These are phyloP conservation scores for Micropoecilia bifurca DNA, from an alignment of 2,797 vertebrate species.

Conservation along the genomic window DNA sequence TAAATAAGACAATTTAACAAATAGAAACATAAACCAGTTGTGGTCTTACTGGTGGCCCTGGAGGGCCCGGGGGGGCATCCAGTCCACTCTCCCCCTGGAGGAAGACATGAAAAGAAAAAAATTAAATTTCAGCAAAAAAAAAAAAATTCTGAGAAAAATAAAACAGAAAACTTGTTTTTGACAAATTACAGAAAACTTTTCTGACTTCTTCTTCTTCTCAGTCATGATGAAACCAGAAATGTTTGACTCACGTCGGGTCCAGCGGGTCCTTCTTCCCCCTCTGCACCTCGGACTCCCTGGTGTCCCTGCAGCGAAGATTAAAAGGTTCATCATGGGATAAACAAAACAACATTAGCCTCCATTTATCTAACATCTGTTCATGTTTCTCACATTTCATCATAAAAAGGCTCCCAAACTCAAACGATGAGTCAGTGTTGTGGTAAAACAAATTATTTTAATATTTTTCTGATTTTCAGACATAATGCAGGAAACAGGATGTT, in stretches of 20 bases:
- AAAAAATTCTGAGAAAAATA: no score
- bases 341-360: background rate
- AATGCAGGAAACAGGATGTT: background rate
- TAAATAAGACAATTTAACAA: background rate
- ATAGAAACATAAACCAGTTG: background rate
- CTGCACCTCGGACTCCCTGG: constrained; percentile 78
- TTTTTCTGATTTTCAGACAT: background rate
- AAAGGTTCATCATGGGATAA: background rate
- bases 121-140: no score
- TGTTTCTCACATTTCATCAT: background rate
- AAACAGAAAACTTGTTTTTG: background rate
- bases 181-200: background rate
- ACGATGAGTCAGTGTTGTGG: background rate
- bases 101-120: constrained; percentile 10
- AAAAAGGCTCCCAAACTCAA: background rate
- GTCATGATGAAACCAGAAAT: background rate
- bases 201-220: background rate
- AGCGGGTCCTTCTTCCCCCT: constrained; percentile 79
- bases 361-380: background rate
- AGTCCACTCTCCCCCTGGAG: constrained; percentile 78
- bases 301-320: constrained; percentile 77
- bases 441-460: background rate
- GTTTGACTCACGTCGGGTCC: constrained; percentile 81
- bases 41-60: constrained; percentile 71
- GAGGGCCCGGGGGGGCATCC: constrained; percentile 70